Base-by-base conservation (phyloP, 2,113 vertebrate genomes). In the Labeo catla region DNA sequence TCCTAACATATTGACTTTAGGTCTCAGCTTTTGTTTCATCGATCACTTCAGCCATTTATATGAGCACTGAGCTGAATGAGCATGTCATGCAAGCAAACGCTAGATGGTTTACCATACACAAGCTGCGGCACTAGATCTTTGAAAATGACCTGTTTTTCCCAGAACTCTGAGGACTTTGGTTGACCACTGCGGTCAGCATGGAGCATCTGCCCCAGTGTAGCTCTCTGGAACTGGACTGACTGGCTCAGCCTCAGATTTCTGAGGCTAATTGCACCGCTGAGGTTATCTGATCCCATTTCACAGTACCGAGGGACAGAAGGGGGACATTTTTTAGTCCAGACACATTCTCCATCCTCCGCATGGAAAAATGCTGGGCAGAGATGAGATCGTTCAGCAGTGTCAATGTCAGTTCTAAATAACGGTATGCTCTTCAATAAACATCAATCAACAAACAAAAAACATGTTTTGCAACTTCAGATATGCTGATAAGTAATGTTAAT, bases 261-360 rank as follows among this genome's bases (percentile, higher is more conserved):
- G 36, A 47, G 84, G 86, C 89, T 89, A 90, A 91, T 91, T 92
- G 89, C 89, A 85, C 88, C 83, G 61, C 63, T 84, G 88, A 89
- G 90, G 87, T 89, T 91, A 90, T 84, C 39, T 76, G 86, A 90
- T 87, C 87, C 84, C 83, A 80, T 84, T 87, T 90, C 84, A 84
- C 87, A 21, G 43, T 81, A 81, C 73, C 82, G 12, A 68, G 85
- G 61, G 82, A 88, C 23, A 73, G 54, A 84, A 86, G 66, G 61
- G 73, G 88, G 61, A 85, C 77, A 84, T 82, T 61, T 87, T 85
- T 89, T 70, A 76, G 66, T 84, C 84, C 61, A 76, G 72, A 70
- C 66, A 28, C 52, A 66, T 50, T 54, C 65, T n/a, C 76, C 66
- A 52, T 87, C 19, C 59, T 83, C 84, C 34, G 10, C 23, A 81